phyloP scores from a whole-genome alignment of 2,797 vertebrate species.

The Sus cebifrons region DNA sequence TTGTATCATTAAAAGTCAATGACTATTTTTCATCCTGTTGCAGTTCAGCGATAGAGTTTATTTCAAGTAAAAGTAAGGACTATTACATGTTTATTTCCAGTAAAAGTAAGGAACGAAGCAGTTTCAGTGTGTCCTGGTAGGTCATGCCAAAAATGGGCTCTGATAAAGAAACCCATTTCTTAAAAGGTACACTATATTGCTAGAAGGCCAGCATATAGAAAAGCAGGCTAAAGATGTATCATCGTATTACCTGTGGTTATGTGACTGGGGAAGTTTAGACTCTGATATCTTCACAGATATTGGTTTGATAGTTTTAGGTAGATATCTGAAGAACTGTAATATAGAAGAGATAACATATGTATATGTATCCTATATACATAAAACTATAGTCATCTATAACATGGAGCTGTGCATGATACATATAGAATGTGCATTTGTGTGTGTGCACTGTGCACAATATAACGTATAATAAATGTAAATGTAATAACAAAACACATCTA shows the following conservation, averaged over 20 bases:
- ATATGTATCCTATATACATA: background rate
- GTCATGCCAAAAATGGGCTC: background rate
- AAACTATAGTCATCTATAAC: background rate
- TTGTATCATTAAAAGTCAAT: background rate
- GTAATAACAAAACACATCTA: background rate
- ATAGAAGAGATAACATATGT: background rate
- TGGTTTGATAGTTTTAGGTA: background rate
- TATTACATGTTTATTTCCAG: too few species aligned
- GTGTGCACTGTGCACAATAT: background rate
- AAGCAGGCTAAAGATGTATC: background rate
- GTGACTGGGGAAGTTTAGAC: background rate
- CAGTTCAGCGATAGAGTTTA: background rate
- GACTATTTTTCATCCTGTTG: background rate
- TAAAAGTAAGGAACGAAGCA: background rate
- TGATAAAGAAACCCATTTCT: background rate
- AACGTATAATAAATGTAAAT: background rate
- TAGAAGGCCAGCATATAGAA: background rate
- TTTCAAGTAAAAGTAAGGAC: conserved; percentile 4
- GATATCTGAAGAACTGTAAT: background rate
- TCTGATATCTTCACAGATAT: background rate
- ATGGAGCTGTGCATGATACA: background rate
- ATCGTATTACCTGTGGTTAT: background rate
- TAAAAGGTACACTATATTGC: background rate
- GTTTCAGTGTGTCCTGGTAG: background rate
- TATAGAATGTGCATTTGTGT: background rate